Percentiles rank a stretch among this genome's conserved stretches.
Conservation (phyloP, 2,113 vertebrate genomes). For the Callorhinus ursinus region DNA sequence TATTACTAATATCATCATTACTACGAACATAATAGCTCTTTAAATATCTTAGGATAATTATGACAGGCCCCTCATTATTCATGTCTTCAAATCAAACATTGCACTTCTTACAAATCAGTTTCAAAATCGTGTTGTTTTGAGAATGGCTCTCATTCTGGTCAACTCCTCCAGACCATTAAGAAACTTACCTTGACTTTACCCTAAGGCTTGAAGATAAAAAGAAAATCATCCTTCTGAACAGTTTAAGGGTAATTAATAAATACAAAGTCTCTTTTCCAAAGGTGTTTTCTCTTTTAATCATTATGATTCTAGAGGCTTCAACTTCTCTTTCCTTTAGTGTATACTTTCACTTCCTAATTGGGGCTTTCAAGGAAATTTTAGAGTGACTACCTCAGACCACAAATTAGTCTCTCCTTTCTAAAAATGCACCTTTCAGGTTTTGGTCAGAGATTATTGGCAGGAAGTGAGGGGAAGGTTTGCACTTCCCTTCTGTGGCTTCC, state of each 20-base stretch:
- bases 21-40: background rate
- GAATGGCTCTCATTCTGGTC: background rate
- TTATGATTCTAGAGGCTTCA: background rate
- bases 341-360: slow-evolving; percentile 35
- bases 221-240: background rate
- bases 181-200: background rate
- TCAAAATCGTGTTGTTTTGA: slow-evolving; percentile 33
- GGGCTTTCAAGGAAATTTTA: slow-evolving; percentile 67
- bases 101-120: background rate
- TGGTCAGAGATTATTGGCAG: slow-evolving; percentile 55
- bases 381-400: slow-evolving; percentile 39
- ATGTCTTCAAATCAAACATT: background rate
- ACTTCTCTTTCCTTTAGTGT: background rate
- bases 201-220: background rate
- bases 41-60: slow-evolving; percentile 38
- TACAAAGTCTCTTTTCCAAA: background rate
- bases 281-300: slow-evolving; percentile 49
- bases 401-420: slow-evolving; percentile 41
- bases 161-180: background rate
- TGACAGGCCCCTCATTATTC: background rate
- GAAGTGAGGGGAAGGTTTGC: slow-evolving; percentile 41
- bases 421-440: slow-evolving; percentile 45
- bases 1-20: background rate
- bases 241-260: slow-evolving; percentile 28
- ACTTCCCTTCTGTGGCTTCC: slow-evolving; percentile 67